These are phyloP conservation scores for Phania funesta DNA, from an alignment of 2,888 invertebrate species.

Conservation along the genomic window DNA sequence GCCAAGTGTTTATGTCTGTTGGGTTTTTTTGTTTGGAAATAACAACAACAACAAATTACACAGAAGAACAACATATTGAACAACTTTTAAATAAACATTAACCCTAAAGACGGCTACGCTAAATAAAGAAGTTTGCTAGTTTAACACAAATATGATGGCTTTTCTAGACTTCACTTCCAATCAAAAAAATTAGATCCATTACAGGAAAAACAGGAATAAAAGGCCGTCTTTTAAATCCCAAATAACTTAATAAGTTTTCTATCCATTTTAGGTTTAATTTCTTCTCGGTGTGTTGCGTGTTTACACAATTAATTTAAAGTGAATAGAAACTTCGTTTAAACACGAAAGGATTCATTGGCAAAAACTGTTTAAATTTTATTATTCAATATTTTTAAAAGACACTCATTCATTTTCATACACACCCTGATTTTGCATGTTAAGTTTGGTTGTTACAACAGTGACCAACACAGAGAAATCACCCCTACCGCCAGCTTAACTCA, in stretches of 20 bases:
- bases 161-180: no score
- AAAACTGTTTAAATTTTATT: constrained; percentile 40
- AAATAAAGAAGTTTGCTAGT: no score
- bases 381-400: constrained; percentile 29
- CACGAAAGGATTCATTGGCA: constrained; percentile 63
- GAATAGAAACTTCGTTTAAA: constrained; percentile 51
- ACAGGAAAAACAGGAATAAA: no score
- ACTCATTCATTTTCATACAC: constrained; percentile 41
- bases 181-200: no score
- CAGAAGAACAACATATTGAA: constrained; percentile 30
- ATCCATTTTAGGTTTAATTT: constrained; percentile 27
- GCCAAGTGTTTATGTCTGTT: constrained; percentile 57
- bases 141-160: no score
- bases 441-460: constrained; percentile 22
- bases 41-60: constrained; percentile 45
- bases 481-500: constrained; percentile 20
- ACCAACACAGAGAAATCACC: constrained; percentile 51
- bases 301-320: constrained; percentile 54
- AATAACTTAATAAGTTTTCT: neutral
- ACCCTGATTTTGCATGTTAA: constrained; percentile 65
- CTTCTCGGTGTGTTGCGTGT: constrained; percentile 20
- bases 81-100: constrained; percentile 31
- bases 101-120: neutral
- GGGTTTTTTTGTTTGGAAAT: constrained; percentile 21
- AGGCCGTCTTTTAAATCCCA: no score